Evolutionary conservation across 2,888 invertebrate species (phyloP), one percentile per base, ranked within the genome.

Genomic region (Operophtera brumata): DNA sequence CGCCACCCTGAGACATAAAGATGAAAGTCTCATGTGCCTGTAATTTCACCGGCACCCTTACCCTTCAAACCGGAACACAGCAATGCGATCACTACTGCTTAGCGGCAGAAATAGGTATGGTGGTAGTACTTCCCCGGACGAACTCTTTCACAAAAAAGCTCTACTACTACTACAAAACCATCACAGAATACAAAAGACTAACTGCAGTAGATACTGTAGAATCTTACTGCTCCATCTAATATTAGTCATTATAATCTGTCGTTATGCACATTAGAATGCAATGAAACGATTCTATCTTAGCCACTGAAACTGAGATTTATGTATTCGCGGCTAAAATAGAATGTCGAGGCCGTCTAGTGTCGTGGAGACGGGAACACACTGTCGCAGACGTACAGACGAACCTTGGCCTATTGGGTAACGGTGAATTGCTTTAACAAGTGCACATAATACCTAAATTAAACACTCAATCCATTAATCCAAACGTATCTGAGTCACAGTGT

Each of bases 331-430:
- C 55, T 56, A 54, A 61, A 65, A 66, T 65, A 66, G 66, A 66
- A 66, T 65, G 63, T 63, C 65, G 65, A 66, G 66, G 66, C 32
- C 65, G 55, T 5, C 61, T 50, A 52, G 59, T 62, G 46, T 46
- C 32, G 48, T 13, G 32, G 62, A 59, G 64, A 66, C 62, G 47
- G 61, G 62, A 58, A 28, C 48, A 28, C 48, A 35, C 51, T 56
- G 51, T 54, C 42, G 43, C 46, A 35, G 47, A 54, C 52, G 57
- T 54, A 45, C 41, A 57, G 59, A 61, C 52, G 59, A 65, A 61
- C 64, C 64, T 62, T 65, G 64, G 61, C 62, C 62, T 60, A 64
- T 64, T 64, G 58, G 61, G 54, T 55, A 57, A 57, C 57, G 28
- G 59, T 58, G 30, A 49, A 48, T 54, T 49, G 43, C 39, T 57